Base-by-base conservation (phyloP, 2,113 vertebrate species). In the Cavia aperea region DNA sequence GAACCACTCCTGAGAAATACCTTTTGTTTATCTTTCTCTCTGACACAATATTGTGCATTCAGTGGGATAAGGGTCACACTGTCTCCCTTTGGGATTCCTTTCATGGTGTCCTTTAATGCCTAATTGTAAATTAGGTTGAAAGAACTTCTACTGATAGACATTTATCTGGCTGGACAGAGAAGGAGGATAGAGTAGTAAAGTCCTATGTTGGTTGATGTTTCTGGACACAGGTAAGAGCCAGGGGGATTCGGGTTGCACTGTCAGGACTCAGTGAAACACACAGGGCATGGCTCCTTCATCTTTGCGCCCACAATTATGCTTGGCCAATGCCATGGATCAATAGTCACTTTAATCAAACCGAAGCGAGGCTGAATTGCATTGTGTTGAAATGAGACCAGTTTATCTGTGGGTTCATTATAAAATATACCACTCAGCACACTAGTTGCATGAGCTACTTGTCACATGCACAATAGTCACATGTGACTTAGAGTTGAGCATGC, bases 231-330 rank as follows among this genome's bases (percentile, higher is more conserved):
- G 8, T 7, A 5, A 43, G 23, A 15, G 14, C 12, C 4, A 15
- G 43, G 5, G 15, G 29, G 15, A 12, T 14, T 4, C 0, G 1
- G 36, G 31, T 1, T 14, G 9, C 8, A n/a, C 46, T 31, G 5
- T 23, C 18, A 66, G 39, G 39, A 46, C 24, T 15, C 73, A 7
- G 39, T 24, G 43, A 77, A 8, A 31, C 12, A 33, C 46, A 9
- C 46, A 26, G 24, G 12, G 58, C n/a, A n/a, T n/a, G 23, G 54
- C 3, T 5, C 26, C 62, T 13, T 33, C n/a, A 4, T n/a, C 15
- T 36, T 13, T 7, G 46, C 4, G 21, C 73, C 56, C 33, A 75
- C 33, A 18, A 1, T 46, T 12, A 8, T 31, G 5, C 26, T 23
- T 81, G 65, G 21, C 54, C 19, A 62, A 11, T 29, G 29, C 29